phyloP scores from a whole-genome alignment of 2,113 vertebrate genomes.

The Columbina picui region DNA sequence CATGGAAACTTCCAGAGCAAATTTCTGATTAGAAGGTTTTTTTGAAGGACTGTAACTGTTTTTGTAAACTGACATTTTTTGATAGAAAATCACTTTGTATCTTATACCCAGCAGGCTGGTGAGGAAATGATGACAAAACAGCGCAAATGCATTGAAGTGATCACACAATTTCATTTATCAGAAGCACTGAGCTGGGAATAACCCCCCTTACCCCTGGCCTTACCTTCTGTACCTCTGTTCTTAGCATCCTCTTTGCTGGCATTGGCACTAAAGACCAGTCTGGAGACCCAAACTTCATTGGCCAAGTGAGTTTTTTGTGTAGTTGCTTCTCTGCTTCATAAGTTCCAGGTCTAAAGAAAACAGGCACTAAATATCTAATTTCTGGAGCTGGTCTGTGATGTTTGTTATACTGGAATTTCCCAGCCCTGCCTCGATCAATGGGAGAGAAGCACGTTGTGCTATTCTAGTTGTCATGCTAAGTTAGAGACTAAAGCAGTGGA shows the following conservation, averaged over 20 bases:
- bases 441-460: background rate
- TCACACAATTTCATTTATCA: background rate
- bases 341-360: slow-evolving; percentile 79
- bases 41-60: background rate
- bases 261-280: slow-evolving; percentile 81
- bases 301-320: slow-evolving; percentile 82
- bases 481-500: background rate
- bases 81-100: background rate
- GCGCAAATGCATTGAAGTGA: background rate
- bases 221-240: slow-evolving; percentile 73
- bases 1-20: background rate
- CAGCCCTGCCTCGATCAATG: background rate
- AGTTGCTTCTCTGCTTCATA: slow-evolving; percentile 60
- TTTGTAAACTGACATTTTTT: background rate
- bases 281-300: slow-evolving; percentile 86
- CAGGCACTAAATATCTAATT: background rate
- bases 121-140: background rate
- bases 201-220: background rate
- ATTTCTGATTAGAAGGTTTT: background rate
- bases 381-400: background rate
- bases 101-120: background rate
- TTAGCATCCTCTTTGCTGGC: slow-evolving; percentile 75
- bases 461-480: background rate
- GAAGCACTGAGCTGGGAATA: background rate
- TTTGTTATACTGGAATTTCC: background rate